phyloP scores from a whole-genome alignment of 2,113 vertebrate species.

The Gulo gulo region DNA sequence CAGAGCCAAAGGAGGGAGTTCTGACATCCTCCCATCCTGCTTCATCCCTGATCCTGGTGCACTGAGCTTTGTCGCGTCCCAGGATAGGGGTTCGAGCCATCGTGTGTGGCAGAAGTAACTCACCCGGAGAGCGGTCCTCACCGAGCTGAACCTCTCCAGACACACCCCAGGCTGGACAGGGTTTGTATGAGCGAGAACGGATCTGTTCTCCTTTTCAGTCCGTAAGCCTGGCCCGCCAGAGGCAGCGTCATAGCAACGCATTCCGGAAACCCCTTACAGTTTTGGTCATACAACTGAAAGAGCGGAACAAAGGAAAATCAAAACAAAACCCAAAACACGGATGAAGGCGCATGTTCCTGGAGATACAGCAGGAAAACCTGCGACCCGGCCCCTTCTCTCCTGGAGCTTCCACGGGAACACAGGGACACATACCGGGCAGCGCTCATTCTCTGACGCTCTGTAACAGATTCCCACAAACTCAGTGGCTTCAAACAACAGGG shows the following conservation, averaged over 20 bases:
- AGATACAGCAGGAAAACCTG: fast-evolving
- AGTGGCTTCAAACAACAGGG: too few species aligned
- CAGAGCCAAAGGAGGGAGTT: background rate
- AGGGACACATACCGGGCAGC: background rate
- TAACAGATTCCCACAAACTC: background rate
- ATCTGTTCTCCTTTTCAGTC: background rate
- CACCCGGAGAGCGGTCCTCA: background rate
- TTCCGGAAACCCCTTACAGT: background rate
- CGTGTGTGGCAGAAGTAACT: background rate
- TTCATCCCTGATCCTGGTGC: background rate
- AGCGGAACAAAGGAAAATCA: background rate
- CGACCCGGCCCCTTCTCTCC: background rate
- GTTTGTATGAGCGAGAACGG: background rate
- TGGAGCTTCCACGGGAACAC: fast-evolving
- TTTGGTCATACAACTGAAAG: background rate
- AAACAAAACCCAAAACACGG: background rate
- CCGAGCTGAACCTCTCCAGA: too few species aligned
- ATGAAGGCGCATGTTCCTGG: fast-evolving
- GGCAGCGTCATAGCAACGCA: fast-evolving
- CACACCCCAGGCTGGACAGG: background rate
- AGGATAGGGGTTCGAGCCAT: fast-evolving
- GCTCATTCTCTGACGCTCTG: background rate
- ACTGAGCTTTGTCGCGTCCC: background rate
- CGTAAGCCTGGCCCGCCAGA: fast-evolving
- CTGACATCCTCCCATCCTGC: background rate